Evolutionary conservation across 2,888 invertebrate species (phyloP).

Genomic region (Andrena camellia): DNA sequence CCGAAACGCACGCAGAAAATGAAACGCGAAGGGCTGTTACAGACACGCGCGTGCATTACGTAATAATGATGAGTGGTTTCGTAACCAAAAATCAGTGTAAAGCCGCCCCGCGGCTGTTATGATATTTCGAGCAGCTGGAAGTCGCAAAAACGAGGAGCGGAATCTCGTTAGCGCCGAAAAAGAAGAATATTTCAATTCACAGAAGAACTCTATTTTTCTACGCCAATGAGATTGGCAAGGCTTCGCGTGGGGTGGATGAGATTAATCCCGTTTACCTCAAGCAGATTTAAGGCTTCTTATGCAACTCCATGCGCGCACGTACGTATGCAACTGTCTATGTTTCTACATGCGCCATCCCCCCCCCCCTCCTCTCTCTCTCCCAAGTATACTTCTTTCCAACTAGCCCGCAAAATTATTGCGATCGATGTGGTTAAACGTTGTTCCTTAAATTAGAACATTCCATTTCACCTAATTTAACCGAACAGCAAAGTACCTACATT

Average conservation of each 20-base stretch:
- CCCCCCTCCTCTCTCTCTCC: neutral
- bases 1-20: too few relatives aligned
- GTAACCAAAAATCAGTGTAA: neutral
- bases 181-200: constrained; percentile 45
- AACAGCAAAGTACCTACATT: too few relatives aligned
- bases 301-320: constrained; percentile 80
- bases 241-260: constrained; percentile 81
- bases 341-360: constrained; percentile 12
- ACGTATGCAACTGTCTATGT: constrained; percentile 58
- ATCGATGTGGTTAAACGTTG: neutral
- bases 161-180: constrained; percentile 53
- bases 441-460: neutral
- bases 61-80: neutral
- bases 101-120: neutral
- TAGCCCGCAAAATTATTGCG: neutral
- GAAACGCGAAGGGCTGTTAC: too few relatives aligned
- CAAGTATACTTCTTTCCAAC: constrained; percentile 32
- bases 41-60: too few relatives aligned
- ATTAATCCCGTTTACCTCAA: constrained; percentile 84
- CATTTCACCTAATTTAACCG: too few relatives aligned
- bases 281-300: constrained; percentile 84
- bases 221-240: constrained; percentile 82
- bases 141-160: constrained; percentile 44
- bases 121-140: constrained; percentile 45
- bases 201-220: constrained; percentile 70